Percentiles rank a stretch among this genome's conserved stretches.
These are phyloP conservation scores for Aythya baeri DNA, from an alignment of 2,113 vertebrate genomes.

Conservation along the genomic window DNA sequence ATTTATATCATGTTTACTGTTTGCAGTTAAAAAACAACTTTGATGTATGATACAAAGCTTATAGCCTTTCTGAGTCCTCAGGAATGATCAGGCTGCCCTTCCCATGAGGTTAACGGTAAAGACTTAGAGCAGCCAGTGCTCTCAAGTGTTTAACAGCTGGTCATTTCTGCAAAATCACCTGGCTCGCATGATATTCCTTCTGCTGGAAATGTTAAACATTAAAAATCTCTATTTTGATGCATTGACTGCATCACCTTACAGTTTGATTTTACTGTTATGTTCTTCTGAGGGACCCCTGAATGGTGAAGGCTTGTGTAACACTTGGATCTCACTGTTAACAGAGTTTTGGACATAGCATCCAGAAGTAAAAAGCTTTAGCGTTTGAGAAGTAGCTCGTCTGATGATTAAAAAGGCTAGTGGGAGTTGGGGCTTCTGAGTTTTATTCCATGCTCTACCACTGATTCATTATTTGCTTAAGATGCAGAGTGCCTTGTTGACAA, in stretches of 20 bases:
- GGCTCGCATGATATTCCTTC: background rate
- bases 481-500: background rate
- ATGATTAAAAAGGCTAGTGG: background rate
- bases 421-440: background rate
- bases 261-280: background rate
- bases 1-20: background rate
- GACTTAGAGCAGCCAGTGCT: background rate
- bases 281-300: background rate
- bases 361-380: background rate
- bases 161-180: background rate
- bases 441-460: background rate
- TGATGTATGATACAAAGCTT: background rate
- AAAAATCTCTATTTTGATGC: background rate
- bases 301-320: background rate
- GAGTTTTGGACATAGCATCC: background rate
- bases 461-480: background rate
- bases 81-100: background rate
- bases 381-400: background rate
- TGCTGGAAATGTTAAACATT: background rate
- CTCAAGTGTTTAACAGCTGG: background rate
- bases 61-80: background rate
- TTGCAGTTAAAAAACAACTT: background rate
- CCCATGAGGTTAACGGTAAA: background rate
- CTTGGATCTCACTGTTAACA: background rate
- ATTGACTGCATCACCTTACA: rapidly evolving